These are phyloP conservation scores for Dolichomitus sp. DNA, from an alignment of 2,888 invertebrate genomes.

Conservation along the genomic window DNA sequence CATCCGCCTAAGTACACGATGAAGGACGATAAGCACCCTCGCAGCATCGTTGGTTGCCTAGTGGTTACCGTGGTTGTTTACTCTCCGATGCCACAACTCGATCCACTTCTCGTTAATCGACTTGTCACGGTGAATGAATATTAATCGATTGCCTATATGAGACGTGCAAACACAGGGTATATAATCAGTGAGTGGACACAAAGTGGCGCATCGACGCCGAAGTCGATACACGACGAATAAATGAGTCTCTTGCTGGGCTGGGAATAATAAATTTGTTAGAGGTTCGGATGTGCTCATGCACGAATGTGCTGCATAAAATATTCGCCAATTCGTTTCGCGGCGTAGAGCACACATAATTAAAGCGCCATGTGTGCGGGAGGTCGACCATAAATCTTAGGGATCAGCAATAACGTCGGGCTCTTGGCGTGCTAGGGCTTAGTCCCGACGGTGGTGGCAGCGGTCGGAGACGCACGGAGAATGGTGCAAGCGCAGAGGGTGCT, in stretches of 20 bases:
- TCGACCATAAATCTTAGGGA: slow-evolving; percentile 83
- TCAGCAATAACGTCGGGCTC: slow-evolving; percentile 84
- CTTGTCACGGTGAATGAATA: slow-evolving; percentile 66
- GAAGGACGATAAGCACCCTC: slow-evolving; percentile 50
- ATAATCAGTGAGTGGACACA: not conserved
- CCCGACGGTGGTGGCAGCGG: slow-evolving; percentile 51
- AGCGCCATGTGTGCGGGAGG: slow-evolving; percentile 84
- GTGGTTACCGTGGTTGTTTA: slow-evolving; percentile 45
- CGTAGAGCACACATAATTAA: slow-evolving; percentile 83
- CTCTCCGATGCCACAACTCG: slow-evolving; percentile 48
- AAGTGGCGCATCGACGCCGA: not conserved
- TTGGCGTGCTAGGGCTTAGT: slow-evolving; percentile 58
- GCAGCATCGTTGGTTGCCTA: not conserved
- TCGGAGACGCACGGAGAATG: slow-evolving; percentile 52
- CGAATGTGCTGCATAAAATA: slow-evolving; percentile 78
- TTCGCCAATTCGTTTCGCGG: slow-evolving; percentile 82
- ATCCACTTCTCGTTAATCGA: slow-evolving; percentile 65
- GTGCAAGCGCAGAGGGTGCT: slow-evolving; percentile 70
- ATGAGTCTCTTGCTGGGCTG: slow-evolving; percentile 36
- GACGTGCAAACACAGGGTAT: not conserved
- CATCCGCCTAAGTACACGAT: slow-evolving; percentile 62
- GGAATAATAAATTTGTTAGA: slow-evolving; percentile 66
- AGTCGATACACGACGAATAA: slow-evolving; percentile 65
- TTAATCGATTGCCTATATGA: slow-evolving; percentile 59
- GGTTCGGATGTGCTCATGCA: slow-evolving; percentile 56